Evolutionary conservation across 2,888 invertebrate genomes (phyloP).

Genomic region (Panopea generosa): DNA sequence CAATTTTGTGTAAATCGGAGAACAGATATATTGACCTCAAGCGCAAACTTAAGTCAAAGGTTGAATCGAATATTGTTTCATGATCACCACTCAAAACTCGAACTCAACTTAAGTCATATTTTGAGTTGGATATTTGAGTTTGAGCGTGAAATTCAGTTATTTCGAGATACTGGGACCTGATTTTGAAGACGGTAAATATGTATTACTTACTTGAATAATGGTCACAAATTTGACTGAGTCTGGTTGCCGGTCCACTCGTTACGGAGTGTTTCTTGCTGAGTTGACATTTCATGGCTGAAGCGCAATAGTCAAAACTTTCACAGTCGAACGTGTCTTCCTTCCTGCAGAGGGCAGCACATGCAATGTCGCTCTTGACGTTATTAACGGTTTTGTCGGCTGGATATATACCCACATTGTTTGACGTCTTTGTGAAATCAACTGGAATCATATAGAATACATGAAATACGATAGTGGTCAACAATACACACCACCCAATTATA

Average conservation of each 20-base stretch:
- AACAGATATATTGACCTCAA: too few species aligned
- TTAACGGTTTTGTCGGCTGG: constrained; percentile 46
- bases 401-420: constrained; percentile 48
- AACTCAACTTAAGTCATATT: too few species aligned
- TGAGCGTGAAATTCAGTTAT: too few species aligned
- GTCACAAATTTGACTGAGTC: constrained; percentile 52
- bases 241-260: constrained; percentile 46
- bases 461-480: too few species aligned
- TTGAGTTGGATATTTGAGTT: too few species aligned
- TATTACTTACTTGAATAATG: constrained; percentile 69
- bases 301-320: constrained; percentile 74
- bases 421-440: constrained; percentile 70
- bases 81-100: too few species aligned
- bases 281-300: constrained; percentile 56
- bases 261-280: constrained; percentile 63
- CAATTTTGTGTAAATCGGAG: too few species aligned
- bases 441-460: constrained; percentile 26
- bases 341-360: constrained; percentile 70
- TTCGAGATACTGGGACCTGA: too few species aligned
- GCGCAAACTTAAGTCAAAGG: too few species aligned
- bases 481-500: too few species aligned
- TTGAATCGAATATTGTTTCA: too few species aligned
- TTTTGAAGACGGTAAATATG: too few species aligned
- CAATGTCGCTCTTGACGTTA: constrained; percentile 47
- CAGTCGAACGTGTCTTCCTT: constrained; percentile 62